Base-by-base conservation (phyloP, 2,797 vertebrate species). In the Lepus oiostolus region DNA sequence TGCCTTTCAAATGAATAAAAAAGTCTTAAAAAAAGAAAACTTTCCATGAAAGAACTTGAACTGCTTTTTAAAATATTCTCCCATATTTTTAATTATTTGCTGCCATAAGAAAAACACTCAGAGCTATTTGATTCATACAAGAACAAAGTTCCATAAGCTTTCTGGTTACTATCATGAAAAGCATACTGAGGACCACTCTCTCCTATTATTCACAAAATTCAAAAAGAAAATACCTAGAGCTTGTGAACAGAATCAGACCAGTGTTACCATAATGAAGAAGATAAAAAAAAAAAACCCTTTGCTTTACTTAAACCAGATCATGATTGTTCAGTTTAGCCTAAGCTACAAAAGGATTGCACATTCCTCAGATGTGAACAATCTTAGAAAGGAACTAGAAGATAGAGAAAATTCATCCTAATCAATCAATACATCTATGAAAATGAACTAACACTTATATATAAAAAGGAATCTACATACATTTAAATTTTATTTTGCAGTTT, bases 301-400 rank as follows among this genome's bases (percentile, higher is more conserved):
- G 28, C 5, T 70, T 75, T 60, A 35, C n/a, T 6, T 38, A 38
- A 52, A 58, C 32, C 2, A 22, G 6, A n/a, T 21, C 13, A 47
- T 9, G 30, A 4, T 76, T 67, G 42, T 7, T 6, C 54, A 85
- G 32, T 79, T 79, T 22, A 52, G 16, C 13, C 10, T 21, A 17
- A 52, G 4, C 5, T 42, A 17, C 63, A 38, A 26, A 1, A 79
- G 2, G 4, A 7, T 16, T 28, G 8, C 2, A 47, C 7, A 24
- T 4, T 26, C 5, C 47, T 24, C 12, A 42, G 28, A 1, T 58
- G 3, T 50, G 52, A 16, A 4, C 12, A 60, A 63, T 1, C 0
- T 65, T 32, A 38, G 16, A 4, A 67, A 28, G 8, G 24, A 71
- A 28, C 14, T 50, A 6, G 14, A 80, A 32, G 32, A 17, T 32